These are phyloP conservation scores for Anguilla japonica DNA, from an alignment of 2,113 vertebrate genomes.

Conservation along the genomic window DNA sequence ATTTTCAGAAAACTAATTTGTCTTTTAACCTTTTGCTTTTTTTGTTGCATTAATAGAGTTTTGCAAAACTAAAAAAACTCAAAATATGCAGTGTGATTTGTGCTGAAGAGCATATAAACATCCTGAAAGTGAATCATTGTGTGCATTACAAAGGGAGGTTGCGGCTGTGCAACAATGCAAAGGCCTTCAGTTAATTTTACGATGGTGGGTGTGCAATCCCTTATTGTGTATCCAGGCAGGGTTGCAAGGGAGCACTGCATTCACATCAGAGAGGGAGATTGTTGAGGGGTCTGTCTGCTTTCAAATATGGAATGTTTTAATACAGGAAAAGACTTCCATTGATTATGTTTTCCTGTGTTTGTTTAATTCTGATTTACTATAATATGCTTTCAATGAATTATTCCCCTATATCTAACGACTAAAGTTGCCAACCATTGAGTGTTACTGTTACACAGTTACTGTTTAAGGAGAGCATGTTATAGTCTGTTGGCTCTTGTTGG, in stretches of 20 bases:
- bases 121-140: not conserved
- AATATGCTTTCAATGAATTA: not conserved
- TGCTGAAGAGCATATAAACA: not conserved
- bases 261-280: not conserved
- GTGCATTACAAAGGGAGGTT: not conserved
- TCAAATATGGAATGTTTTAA: slow-evolving; percentile 1
- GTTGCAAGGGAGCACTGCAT: not conserved
- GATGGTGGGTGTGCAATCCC: not conserved
- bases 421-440: not conserved
- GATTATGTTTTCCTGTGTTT: not conserved
- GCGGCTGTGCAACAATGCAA: not conserved
- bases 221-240: not conserved
- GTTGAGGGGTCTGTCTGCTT: not conserved
- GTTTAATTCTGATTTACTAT: not conserved
- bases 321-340: not conserved
- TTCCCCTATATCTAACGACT: not conserved
- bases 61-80: not conserved
- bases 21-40: not conserved
- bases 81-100: not conserved
- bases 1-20: not conserved
- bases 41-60: not conserved
- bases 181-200: not conserved
- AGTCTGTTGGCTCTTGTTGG: not conserved
- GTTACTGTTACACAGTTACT: not conserved
- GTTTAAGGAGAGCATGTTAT: not conserved